Base-by-base conservation (phyloP, 1,140 invertebrate species). In the Doryteuthis pealeii region DNA sequence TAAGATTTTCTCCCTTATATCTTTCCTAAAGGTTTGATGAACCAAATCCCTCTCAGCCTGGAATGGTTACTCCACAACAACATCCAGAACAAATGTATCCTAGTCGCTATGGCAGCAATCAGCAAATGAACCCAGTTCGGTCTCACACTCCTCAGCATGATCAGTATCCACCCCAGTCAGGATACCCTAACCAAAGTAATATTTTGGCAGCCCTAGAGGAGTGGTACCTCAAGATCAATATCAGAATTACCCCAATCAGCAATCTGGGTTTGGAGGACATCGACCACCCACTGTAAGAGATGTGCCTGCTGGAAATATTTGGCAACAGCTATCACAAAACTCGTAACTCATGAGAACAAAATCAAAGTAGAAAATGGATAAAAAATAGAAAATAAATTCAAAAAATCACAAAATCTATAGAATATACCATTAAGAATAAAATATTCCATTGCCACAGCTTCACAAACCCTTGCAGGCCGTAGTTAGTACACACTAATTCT, bases 191-290 rank as follows among this genome's bases (percentile, higher is more conserved):
- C 30, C 66, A 68, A 30, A 33, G 66, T 31, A 33, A 33, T 31
- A 68, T 10, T 68, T 32, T 68, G 31, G 31, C 31, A 68, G 66
- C 30, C 66, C 66, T 10, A 68, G 66, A 30, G 32, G 66, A 32
- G 76, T 80, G 31, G 78, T 81, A 71, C 76, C 72, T 18, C 78
- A 80, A 66, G 79, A 81, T 18, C 76, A 75, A 62, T 81, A 81
- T 71, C 75, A 67, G 35, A 75, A 76, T 12, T 84, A 77, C 71
- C 54, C 68, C 12, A 71, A 73, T 66, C 79, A 80, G 66, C 79
- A 74, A 43, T 77, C 75, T 26, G 74, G 70, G 30, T 81, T 75
- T 74, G 72, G 76, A 49, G 71, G 72, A 3, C 77, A 76, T 18
- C 73, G 78, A 33, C 73, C 80, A 71, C 76, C 77, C 43, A 74